Conservation (phyloP, 1,140 invertebrate genomes). For the Bombus cullumanus region DNA sequence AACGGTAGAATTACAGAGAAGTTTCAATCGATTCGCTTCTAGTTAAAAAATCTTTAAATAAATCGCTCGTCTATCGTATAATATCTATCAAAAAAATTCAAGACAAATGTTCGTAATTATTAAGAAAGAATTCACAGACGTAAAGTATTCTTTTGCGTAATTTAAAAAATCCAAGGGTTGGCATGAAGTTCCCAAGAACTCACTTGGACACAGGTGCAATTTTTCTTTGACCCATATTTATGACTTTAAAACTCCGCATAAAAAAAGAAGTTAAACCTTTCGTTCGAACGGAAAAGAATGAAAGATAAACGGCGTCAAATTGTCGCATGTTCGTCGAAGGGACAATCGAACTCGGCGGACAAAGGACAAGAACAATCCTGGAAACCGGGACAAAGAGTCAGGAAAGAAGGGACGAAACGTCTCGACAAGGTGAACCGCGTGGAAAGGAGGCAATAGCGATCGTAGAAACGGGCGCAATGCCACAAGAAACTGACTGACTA, state of each 20-base stretch:
- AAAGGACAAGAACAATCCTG: slow-evolving; percentile 51
- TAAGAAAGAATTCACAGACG: too few relatives aligned
- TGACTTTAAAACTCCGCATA: neutral
- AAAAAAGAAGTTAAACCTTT: neutral
- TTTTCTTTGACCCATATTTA: neutral
- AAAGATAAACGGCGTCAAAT: slow-evolving; percentile 46
- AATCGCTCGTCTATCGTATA: too few relatives aligned
- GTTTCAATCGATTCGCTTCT: neutral
- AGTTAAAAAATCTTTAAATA: neutral
- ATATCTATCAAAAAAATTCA: too few relatives aligned
- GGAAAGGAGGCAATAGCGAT: slow-evolving; percentile 47
- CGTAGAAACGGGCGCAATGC: slow-evolving; percentile 67
- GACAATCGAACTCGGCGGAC: slow-evolving; percentile 4
- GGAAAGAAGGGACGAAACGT: slow-evolving; percentile 40
- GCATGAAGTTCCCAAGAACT: neutral
- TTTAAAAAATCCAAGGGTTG: neutral
- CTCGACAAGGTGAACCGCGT: neutral
- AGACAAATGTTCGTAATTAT: too few relatives aligned
- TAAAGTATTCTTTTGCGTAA: too few relatives aligned
- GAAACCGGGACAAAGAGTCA: slow-evolving; percentile 45
- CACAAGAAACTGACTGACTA: slow-evolving; percentile 70
- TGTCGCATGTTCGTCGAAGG: slow-evolving; percentile 55
- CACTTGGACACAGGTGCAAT: neutral
- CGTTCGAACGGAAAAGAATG: slow-evolving; percentile 13
- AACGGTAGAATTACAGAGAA: neutral